Base-by-base conservation (phyloP, 2,888 invertebrate genomes). In the Monoplex corrugatus region DNA sequence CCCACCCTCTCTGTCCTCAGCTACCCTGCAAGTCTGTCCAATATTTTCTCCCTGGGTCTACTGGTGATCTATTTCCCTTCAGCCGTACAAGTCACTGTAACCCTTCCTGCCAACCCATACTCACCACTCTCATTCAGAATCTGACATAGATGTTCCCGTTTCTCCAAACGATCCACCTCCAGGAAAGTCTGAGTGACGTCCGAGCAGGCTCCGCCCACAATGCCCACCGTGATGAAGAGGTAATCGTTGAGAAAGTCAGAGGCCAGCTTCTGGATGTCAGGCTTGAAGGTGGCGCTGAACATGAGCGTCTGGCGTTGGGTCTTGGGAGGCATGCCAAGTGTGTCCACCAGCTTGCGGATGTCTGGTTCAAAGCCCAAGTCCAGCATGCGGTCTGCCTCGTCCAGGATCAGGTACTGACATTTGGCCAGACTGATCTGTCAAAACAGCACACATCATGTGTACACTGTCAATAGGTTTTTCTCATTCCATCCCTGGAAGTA, bases 161-260 rank as follows among this genome's bases (percentile, higher is more conserved):
- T 99, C 83, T 98, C 97, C 75, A 97, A 97, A 91, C 97, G 97
- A 10, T 97, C 96, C 0, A 96, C 96, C 90, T 96, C 93, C 87
- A 95, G 92, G 75, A 96, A 93, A n/a, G 96, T 97, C 95, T 99
- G 99, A 89, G 97, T 97, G 0, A 99, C 98, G 96, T 99, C 99
- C 0, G 97, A 96, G 94, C 98, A 98, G 13, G 99, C 99, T 0
- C 98, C 98, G 0, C 99, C 99, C 0, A 99, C 98, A 19, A 98
- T 97, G 80, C 99, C 99, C 35, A 99, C 98, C 0, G 98, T 97
- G 13, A 99, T 97, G 95, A 99, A 99, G n/a, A 98, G 95, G 95
- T 99, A 99, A 89, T 97, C 96, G 43, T 96, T 95, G 32, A 99
- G 96, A 95, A 98, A 99, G 86, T 97, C 97, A 0, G 97, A 97